phyloP scores from a whole-genome alignment of 2,888 invertebrate species.

The Ferdinandea cuprea region DNA sequence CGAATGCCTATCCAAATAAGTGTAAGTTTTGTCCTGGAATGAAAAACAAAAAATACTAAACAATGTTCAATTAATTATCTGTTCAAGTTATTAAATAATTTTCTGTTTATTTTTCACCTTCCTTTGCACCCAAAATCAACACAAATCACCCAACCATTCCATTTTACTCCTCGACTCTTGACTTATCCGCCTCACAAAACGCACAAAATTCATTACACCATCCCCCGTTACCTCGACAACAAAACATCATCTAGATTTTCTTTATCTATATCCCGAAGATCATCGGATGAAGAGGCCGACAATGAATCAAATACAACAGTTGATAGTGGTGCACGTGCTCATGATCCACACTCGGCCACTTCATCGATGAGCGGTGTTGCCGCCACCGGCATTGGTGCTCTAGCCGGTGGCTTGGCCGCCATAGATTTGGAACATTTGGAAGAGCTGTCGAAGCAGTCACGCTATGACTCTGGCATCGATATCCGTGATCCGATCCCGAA shows the following conservation, averaged over 20 bases:
- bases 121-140: constrained; percentile 39
- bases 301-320: constrained; percentile 81
- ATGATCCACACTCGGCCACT: constrained; percentile 79
- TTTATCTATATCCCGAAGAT: constrained; percentile 83
- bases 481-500: constrained; percentile 90
- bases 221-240: constrained; percentile 64
- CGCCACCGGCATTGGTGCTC: constrained; percentile 61
- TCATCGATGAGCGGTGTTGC: constrained; percentile 79
- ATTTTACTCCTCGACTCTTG: not conserved
- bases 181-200: constrained; percentile 3
- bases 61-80: constrained; percentile 62
- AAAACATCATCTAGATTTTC: constrained; percentile 80
- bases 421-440: constrained; percentile 83
- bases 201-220: constrained; percentile 12
- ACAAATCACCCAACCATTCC: not conserved
- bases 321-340: constrained; percentile 80
- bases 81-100: constrained; percentile 73
- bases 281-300: constrained; percentile 83
- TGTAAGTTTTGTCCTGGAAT: constrained; percentile 66
- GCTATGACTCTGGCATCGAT: constrained; percentile 95
- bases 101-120: constrained; percentile 70
- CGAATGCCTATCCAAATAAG: constrained; percentile 44
- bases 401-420: constrained; percentile 77
- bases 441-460: constrained; percentile 91
- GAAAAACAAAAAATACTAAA: constrained; percentile 60